phyloP scores from a whole-genome alignment of 2,797 vertebrate species.

The Xiphorhynchus erythropygius region DNA sequence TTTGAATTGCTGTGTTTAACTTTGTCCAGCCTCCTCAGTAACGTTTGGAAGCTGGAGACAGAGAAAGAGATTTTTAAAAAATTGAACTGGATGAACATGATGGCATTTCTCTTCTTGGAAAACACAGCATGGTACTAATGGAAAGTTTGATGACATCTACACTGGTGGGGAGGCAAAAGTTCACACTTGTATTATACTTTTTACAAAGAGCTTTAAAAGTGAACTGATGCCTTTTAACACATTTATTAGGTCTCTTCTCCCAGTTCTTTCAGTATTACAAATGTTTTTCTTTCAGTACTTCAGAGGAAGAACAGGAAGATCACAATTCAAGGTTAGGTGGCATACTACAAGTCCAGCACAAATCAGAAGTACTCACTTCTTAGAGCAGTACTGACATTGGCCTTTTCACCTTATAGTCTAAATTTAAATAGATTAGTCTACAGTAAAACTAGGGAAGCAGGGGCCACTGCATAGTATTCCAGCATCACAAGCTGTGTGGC shows the following conservation, averaged over 20 bases:
- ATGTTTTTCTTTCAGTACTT: neutral
- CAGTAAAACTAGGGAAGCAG: neutral
- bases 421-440: neutral
- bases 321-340: neutral
- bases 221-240: neutral
- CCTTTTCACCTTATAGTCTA: neutral
- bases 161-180: neutral
- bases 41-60: neutral
- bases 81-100: neutral
- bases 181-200: neutral
- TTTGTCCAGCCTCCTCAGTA: neutral
- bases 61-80: neutral
- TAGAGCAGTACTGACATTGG: neutral
- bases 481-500: neutral
- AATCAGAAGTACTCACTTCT: neutral
- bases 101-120: neutral
- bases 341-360: neutral
- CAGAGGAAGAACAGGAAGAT: neutral
- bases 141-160: neutral
- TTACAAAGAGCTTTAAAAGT: neutral
- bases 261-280: neutral
- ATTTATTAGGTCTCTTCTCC: neutral
- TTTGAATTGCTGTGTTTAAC: conserved; percentile 13
- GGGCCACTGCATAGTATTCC: neutral
- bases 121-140: neutral